Conservation (phyloP, 2,797 vertebrate species). For the Notolepis coatsorum region DNA sequence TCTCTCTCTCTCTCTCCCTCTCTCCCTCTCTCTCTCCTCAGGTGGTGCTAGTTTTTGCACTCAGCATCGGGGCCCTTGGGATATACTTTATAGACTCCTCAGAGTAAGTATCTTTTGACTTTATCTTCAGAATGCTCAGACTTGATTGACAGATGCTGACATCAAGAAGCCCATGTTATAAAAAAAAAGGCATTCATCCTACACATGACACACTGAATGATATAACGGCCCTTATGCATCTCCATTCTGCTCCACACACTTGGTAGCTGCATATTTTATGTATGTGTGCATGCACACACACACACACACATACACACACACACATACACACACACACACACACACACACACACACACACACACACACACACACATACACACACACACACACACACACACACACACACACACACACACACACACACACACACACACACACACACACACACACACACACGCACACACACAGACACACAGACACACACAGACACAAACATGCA, state of each 20-base stretch:
- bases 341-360: constrained; percentile 29
- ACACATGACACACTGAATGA: constrained; percentile 32
- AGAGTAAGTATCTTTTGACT: constrained; percentile 90
- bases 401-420: background rate
- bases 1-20: constrained; percentile 33
- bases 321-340: background rate
- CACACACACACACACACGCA: constrained; percentile 10
- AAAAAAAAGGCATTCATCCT: constrained; percentile 3
- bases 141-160: background rate
- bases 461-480: background rate
- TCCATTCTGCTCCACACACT: too few species aligned
- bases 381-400: background rate
- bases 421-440: constrained; percentile 27
- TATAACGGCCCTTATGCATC: constrained; percentile 23
- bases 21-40: constrained; percentile 75
- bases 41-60: constrained; percentile 99
- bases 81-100: constrained; percentile 99
- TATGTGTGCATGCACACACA: background rate
- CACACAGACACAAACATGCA: constrained; percentile 37
- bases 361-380: background rate
- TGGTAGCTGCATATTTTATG: too few species aligned
- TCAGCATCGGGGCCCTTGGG: constrained; percentile 99
- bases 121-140: constrained; percentile 7
- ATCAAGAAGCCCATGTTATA: too few species aligned
- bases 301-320: background rate